These are phyloP conservation scores for Laothoe populi DNA, from an alignment of 2,888 invertebrate species.

Conservation along the genomic window DNA sequence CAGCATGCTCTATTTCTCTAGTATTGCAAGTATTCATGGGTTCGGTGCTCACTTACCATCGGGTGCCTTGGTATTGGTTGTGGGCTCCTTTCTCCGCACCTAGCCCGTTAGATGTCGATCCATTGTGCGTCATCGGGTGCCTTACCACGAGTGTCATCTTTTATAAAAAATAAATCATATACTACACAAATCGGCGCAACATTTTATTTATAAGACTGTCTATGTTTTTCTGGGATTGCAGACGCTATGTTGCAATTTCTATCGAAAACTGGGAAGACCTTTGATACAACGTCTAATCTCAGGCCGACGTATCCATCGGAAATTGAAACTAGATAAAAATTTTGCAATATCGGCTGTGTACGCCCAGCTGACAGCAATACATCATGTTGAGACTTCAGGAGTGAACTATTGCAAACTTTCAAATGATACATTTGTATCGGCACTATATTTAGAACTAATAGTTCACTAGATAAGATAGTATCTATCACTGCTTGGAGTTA, in stretches of 20 bases:
- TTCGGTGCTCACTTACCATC: too few relatives aligned
- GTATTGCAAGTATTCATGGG: too few relatives aligned
- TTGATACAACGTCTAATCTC: slow-evolving; percentile 30
- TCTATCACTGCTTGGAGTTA: neutral
- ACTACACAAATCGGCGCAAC: too few relatives aligned
- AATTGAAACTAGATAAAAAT: slow-evolving; percentile 49
- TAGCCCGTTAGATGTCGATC: too few relatives aligned
- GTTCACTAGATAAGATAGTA: neutral
- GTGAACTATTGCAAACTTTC: neutral
- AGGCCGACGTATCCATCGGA: slow-evolving; percentile 35
- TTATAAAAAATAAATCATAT: too few relatives aligned
- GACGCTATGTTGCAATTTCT: slow-evolving; percentile 27
- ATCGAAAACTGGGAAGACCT: slow-evolving; percentile 30
- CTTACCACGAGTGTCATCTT: too few relatives aligned
- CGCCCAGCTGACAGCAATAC: slow-evolving; percentile 37
- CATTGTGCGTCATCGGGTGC: too few relatives aligned
- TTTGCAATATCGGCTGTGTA: slow-evolving; percentile 39
- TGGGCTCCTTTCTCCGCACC: too few relatives aligned
- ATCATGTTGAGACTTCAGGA: neutral
- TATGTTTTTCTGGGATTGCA: neutral
- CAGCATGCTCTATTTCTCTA: too few relatives aligned
- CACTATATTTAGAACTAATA: neutral
- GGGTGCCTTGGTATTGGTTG: too few relatives aligned
- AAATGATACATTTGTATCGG: neutral
- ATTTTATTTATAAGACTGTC: neutral